Base-by-base conservation (phyloP, 2,888 invertebrate species). In the Dynastes hyllus region DNA sequence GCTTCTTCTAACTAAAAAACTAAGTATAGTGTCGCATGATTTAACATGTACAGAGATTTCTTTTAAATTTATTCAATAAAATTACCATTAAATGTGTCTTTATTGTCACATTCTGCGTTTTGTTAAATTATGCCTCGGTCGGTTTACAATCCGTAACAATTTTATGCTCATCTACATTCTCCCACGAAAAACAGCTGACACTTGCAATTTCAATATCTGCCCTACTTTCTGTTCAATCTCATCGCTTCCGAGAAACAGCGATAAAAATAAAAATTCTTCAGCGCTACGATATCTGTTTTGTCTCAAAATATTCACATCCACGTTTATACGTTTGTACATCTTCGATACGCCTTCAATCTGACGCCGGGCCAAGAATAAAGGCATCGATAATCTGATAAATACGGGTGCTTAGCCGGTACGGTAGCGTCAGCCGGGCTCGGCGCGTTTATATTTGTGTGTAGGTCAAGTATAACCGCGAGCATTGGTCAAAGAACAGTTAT, bases 401-500 rank as follows among this genome's bases (percentile, higher is more conserved):
- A 61, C 29, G 61, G 55, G n/a, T 55, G 11, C 55, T 55, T n/a
- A 6, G 9, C 13, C 11, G 13, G 16, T 16, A n/a, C 2, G 2
- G 55, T 16, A 55, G 1, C 61, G 29, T 61, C 8, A n/a, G 61
- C 13, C 29, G 27, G 27, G 61, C 61, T 22, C 9, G 61, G 22
- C 16, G 5, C 16, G 55, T 55, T 11, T 55, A 51, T 69, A 61
- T 50, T 66, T 87, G 85, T 86, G 86, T 87, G 87, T 87, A 86
- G 87, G 84, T 83, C 83, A 84, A 82, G 73, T 79, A 80, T 78
- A 81, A 84, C 87, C 84, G 82, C 80, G 82, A 86, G 88, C 87
- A 84, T 83, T 87, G 88, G 88, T 87, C 88, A 88, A 87, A 83
- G 86, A 86, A 88, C 88, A 87, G 88, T 88, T 88, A 88, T 84